Conservation (phyloP, 2,797 vertebrate species). For the Acipenser ruthenus region DNA sequence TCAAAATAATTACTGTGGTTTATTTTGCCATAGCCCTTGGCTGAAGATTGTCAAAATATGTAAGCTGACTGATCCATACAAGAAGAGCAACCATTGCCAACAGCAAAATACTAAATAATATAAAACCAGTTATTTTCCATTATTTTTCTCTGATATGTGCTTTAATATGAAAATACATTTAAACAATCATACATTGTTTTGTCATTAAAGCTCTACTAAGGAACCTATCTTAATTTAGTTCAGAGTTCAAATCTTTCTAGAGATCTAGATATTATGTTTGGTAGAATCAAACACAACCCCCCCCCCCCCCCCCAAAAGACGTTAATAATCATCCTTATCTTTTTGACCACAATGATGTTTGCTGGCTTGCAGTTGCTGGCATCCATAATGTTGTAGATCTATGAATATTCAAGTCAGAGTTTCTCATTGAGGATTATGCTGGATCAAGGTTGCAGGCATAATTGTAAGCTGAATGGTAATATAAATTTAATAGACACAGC, state of each 20-base stretch:
- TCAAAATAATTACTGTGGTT: conserved; percentile 58
- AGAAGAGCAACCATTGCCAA: conserved; percentile 60
- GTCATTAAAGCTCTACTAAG: too few species aligned
- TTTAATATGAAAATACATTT: too few species aligned
- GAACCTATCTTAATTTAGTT: too few species aligned
- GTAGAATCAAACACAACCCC: too few species aligned
- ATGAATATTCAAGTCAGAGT: conserved; percentile 56
- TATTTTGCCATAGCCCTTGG: conserved; percentile 59
- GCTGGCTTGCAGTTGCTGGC: conserved; percentile 54
- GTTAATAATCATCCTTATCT: conserved; percentile 62
- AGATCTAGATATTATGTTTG: too few species aligned
- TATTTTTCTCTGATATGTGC: too few species aligned
- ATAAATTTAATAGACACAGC: conserved; percentile 21
- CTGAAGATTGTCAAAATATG: conserved; percentile 61
- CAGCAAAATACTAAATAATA: conserved; percentile 27
- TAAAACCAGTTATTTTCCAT: too few species aligned
- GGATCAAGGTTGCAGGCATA: conserved; percentile 50
- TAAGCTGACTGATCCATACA: conserved; percentile 61
- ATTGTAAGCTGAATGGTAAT: conserved; percentile 18
- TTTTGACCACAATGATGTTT: conserved; percentile 50
- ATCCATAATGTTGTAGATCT: conserved; percentile 42
- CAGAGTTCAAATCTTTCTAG: too few species aligned
- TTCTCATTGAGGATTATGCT: conserved; percentile 44
- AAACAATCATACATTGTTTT: too few species aligned
- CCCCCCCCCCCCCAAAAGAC: too few species aligned